Conservation (phyloP, 2,888 invertebrate genomes). For the Leptinotarsa rubiginosa region DNA sequence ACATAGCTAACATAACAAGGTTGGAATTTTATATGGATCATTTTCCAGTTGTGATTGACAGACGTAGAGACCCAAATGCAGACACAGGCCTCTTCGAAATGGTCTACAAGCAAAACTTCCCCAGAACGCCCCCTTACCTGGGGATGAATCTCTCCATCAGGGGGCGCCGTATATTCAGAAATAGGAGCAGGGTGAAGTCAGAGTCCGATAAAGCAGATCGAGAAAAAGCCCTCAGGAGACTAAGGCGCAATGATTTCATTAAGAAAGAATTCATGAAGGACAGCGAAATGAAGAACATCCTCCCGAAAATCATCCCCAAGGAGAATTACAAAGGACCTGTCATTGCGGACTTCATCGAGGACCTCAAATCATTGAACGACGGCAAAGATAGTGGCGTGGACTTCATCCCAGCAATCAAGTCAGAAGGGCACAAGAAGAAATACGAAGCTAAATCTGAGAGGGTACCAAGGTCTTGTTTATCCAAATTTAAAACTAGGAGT, state of each 20-base stretch:
- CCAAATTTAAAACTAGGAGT: slow-evolving; percentile 32
- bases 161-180: slow-evolving; percentile 73
- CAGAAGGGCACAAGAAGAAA: slow-evolving; percentile 40
- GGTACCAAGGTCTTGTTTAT: slow-evolving; percentile 56
- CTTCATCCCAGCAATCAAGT: slow-evolving; percentile 46
- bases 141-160: slow-evolving; percentile 79
- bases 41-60: slow-evolving; percentile 81
- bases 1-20: no score
- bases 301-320: slow-evolving; percentile 59
- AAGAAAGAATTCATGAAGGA: slow-evolving; percentile 47
- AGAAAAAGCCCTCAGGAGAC: slow-evolving; percentile 62
- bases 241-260: slow-evolving; percentile 43
- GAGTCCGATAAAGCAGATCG: slow-evolving; percentile 61
- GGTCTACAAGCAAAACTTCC: slow-evolving; percentile 81
- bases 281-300: slow-evolving; percentile 50
- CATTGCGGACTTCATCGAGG: slow-evolving; percentile 76
- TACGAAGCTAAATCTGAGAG: slow-evolving; percentile 54
- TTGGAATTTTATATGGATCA: not conserved
- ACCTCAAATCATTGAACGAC: slow-evolving; percentile 68
- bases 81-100: slow-evolving; percentile 86
- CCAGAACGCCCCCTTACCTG: slow-evolving; percentile 84
- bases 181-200: slow-evolving; percentile 51
- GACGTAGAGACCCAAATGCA: slow-evolving; percentile 76
- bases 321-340: slow-evolving; percentile 74
- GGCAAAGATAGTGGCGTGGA: slow-evolving; percentile 50